Conservation (phyloP, 2,113 vertebrate species). For the Acanthochromis polyacanthus region DNA sequence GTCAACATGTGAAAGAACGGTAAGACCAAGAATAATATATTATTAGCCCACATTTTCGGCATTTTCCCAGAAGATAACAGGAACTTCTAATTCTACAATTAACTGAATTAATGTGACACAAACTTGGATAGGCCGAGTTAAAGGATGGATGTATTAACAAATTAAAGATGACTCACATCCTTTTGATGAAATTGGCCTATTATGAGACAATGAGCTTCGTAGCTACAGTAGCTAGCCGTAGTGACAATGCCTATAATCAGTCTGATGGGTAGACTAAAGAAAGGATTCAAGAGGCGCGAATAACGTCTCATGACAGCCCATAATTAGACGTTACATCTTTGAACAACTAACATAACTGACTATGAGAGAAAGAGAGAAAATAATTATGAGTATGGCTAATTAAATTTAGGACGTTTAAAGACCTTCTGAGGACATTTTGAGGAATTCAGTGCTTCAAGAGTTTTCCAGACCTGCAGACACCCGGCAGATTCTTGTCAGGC, state of each 20-base stretch:
- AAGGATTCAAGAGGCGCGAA: constrained; percentile 15
- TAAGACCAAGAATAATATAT: neutral
- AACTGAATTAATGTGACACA: neutral
- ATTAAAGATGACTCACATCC: no score
- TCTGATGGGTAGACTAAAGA: neutral
- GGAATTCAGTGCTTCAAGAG: neutral
- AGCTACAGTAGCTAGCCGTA: neutral
- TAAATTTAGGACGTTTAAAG: neutral
- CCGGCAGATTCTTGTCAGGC: constrained; percentile 53
- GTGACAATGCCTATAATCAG: neutral
- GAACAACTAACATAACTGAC: neutral
- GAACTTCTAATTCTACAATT: neutral
- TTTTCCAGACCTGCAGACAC: constrained; percentile 19
- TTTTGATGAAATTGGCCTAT: no score
- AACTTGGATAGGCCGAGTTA: neutral
- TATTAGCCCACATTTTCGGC: neutral
- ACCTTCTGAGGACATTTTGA: neutral
- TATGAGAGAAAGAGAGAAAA: neutral
- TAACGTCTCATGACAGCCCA: constrained; percentile 4
- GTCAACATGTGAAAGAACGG: neutral
- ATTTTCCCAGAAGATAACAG: neutral
- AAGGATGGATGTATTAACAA: neutral
- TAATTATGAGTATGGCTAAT: neutral
- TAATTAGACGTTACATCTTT: constrained; percentile 13
- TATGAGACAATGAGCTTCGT: neutral